Evolutionary conservation across 2,113 vertebrate species (phyloP).

Genomic region (Promerops cafer): DNA sequence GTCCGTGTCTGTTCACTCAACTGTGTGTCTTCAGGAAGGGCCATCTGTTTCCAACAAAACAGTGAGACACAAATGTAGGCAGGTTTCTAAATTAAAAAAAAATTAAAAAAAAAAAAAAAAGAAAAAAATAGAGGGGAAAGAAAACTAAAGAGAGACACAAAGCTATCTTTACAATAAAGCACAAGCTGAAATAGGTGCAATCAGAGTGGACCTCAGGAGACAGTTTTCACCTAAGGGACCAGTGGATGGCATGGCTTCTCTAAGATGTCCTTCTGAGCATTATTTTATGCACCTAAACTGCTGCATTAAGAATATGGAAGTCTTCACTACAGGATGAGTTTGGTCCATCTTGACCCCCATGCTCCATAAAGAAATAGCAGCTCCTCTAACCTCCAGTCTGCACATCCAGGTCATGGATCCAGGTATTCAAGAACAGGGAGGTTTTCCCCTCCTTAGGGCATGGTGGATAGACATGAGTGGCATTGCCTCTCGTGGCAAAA

Average conservation of each 20-base stretch:
- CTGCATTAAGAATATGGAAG: neutral
- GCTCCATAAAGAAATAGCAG: neutral
- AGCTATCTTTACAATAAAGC: neutral
- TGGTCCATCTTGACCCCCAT: neutral
- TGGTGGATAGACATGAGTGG: neutral
- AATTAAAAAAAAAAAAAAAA: neutral
- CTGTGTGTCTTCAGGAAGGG: slow-evolving; percentile 50
- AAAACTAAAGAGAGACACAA: neutral
- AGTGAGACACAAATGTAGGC: slow-evolving; percentile 16
- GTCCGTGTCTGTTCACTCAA: slow-evolving; percentile 39
- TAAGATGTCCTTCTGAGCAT: neutral
- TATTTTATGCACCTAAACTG: neutral
- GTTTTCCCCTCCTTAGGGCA: neutral
- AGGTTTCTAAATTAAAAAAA: slow-evolving; percentile 28
- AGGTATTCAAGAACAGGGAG: neutral
- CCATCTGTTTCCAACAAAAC: slow-evolving; percentile 55
- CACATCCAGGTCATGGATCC: neutral
- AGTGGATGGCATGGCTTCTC: neutral
- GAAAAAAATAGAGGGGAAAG: neutral
- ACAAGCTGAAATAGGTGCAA: neutral
- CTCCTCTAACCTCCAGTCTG: neutral
- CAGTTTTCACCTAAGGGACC: neutral
- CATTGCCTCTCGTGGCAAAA: neutral
- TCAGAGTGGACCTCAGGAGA: neutral
- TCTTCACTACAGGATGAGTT: neutral